phyloP scores from a whole-genome alignment of 2,888 invertebrate genomes.

The Brenthis daphne region DNA sequence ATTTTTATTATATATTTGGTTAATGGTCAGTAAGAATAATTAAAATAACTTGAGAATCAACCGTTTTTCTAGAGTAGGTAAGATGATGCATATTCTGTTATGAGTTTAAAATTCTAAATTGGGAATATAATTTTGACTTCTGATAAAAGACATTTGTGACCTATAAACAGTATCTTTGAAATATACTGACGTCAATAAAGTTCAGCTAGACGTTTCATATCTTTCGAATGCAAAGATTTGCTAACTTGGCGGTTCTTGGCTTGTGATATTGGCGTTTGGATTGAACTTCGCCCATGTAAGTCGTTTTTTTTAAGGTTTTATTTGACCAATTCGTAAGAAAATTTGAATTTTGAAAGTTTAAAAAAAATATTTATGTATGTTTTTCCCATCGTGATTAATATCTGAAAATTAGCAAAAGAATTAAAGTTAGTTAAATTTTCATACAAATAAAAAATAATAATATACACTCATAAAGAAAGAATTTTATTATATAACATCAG shows the following conservation, averaged over 20 bases:
- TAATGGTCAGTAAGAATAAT: too few species aligned
- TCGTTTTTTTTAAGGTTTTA: slow-evolving; percentile 24
- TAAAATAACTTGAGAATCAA: too few species aligned
- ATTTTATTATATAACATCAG: too few species aligned
- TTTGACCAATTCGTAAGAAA: neutral
- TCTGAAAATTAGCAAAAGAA: too few species aligned
- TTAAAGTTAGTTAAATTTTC: too few species aligned
- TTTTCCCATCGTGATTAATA: neutral
- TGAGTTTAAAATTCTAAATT: slow-evolving; percentile 52
- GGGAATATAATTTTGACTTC: neutral
- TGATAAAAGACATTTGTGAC: slow-evolving; percentile 41
- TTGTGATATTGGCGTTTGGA: slow-evolving; percentile 42
- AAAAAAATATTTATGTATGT: neutral
- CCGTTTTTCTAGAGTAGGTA: too few species aligned
- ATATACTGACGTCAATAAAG: slow-evolving; percentile 54
- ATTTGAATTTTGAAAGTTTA: slow-evolving; percentile 3
- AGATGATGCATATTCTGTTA: neutral
- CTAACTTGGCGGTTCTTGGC: slow-evolving; percentile 54
- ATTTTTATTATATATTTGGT: too few species aligned
- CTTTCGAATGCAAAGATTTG: slow-evolving; percentile 65
- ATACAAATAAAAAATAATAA: too few species aligned
- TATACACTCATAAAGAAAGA: too few species aligned
- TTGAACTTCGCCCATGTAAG: slow-evolving; percentile 32
- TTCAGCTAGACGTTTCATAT: slow-evolving; percentile 60
- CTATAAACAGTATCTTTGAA: slow-evolving; percentile 48